Evolutionary conservation across 1,140 invertebrate genomes (phyloP).

Genomic region (Latrodectus geometricus): DNA sequence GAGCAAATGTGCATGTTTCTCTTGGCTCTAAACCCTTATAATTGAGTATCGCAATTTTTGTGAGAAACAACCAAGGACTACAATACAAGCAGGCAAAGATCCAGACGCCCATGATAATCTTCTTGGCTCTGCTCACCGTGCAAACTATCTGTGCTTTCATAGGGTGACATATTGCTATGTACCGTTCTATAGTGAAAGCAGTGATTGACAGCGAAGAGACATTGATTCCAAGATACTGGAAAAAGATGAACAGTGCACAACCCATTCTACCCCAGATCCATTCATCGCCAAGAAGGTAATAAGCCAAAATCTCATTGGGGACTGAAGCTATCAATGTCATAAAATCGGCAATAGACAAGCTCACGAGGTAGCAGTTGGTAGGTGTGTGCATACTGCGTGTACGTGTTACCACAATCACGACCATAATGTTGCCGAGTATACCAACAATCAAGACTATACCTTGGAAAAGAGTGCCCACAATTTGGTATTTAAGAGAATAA

Average conservation of each 20-base stretch:
- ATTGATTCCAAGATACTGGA: constrained; percentile 79
- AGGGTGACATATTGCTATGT: constrained; percentile 75
- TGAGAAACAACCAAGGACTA: constrained; percentile 73
- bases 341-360: constrained; percentile 75
- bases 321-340: constrained; percentile 74
- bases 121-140: constrained; percentile 73
- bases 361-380: constrained; percentile 77
- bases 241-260: constrained; percentile 76
- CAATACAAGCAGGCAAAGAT: constrained; percentile 73
- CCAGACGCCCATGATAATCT: constrained; percentile 74
- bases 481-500: constrained; percentile 71
- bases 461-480: constrained; percentile 74
- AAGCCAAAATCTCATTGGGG: constrained; percentile 74
- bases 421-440: constrained; percentile 73
- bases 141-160: constrained; percentile 74
- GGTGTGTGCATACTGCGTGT: constrained; percentile 74
- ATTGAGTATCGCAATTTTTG: constrained; percentile 66
- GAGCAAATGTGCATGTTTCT: constrained; percentile 71
- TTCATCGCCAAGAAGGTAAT: constrained; percentile 73
- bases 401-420: constrained; percentile 72
- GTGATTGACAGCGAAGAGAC: constrained; percentile 76
- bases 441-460: constrained; percentile 73
- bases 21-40: constrained; percentile 68
- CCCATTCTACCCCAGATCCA: constrained; percentile 75
- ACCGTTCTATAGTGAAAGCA: constrained; percentile 77